These are phyloP conservation scores for Craterocephalus amniculus DNA, from an alignment of 2,797 vertebrate genomes.

Conservation along the genomic window DNA sequence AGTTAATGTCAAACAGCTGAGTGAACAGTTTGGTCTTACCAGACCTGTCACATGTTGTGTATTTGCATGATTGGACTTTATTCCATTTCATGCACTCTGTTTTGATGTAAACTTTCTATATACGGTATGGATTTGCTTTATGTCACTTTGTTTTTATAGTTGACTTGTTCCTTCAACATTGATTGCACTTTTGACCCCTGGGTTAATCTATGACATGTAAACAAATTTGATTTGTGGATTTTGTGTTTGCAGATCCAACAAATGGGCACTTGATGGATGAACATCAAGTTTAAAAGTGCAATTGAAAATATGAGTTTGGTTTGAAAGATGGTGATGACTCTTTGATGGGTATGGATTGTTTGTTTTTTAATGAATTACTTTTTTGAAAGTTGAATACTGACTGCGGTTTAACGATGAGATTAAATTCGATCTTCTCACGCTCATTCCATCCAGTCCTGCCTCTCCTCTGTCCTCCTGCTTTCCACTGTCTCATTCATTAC, in stretches of 20 bases:
- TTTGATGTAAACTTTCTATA: no score
- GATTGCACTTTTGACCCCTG: no score
- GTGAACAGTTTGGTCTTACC: no score
- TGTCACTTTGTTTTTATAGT: no score
- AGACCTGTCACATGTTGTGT: no score
- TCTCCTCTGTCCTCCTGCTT: not conserved
- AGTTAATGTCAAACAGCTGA: not conserved
- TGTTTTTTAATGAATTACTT: not conserved
- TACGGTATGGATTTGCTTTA: no score
- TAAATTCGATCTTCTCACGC: not conserved
- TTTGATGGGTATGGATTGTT: not conserved
- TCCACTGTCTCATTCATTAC: not conserved
- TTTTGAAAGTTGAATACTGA: not conserved
- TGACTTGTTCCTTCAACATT: no score
- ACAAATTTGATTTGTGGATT: not conserved
- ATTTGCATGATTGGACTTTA: no score
- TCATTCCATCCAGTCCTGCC: not conserved
- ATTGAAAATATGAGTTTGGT: not conserved
- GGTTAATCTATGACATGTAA: no score
- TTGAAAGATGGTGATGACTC: not conserved
- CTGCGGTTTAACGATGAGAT: not conserved
- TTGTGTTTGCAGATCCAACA: not conserved
- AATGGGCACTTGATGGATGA: not conserved
- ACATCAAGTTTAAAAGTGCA: not conserved
- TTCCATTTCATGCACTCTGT: no score